phyloP scores from a whole-genome alignment of 2,797 vertebrate genomes.

The Mus caroli region DNA sequence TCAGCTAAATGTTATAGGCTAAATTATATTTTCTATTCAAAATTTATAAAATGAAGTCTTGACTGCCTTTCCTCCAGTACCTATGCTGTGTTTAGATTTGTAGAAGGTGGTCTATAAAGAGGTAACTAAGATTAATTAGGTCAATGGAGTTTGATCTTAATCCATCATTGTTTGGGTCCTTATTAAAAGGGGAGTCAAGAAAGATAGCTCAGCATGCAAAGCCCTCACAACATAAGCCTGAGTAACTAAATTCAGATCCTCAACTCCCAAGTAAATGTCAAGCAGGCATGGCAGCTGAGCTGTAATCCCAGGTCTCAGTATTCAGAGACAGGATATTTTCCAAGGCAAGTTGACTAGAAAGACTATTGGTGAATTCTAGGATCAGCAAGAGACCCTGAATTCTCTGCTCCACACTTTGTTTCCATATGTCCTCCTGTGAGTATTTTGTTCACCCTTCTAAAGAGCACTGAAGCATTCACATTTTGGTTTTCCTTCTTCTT shows the following conservation, averaged over 20 bases:
- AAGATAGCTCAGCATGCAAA: neutral
- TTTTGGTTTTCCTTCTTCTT: too few relatives aligned
- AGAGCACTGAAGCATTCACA: too few relatives aligned
- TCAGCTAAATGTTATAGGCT: neutral
- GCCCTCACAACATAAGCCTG: neutral
- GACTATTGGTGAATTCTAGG: neutral
- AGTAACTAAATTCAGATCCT: neutral
- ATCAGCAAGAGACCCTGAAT: neutral
- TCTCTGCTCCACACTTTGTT: too few relatives aligned
- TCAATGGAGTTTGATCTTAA: neutral
- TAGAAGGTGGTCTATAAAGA: neutral
- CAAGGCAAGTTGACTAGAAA: neutral
- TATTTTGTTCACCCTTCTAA: too few relatives aligned
- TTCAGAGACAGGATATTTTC: neutral
- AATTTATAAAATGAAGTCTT: neutral
- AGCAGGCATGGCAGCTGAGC: neutral
- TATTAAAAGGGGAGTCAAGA: neutral
- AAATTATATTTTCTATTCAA: neutral
- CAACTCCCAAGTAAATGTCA: neutral
- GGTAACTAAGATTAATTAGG: neutral
- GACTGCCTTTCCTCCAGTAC: neutral
- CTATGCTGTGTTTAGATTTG: neutral
- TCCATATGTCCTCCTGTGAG: too few relatives aligned
- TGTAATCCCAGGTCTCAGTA: neutral
- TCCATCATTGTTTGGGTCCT: neutral